Evolutionary conservation across 2,888 invertebrate species (phyloP), one percentile per base, ranked within the genome.

Genomic region (Dexiosoma caninum): DNA sequence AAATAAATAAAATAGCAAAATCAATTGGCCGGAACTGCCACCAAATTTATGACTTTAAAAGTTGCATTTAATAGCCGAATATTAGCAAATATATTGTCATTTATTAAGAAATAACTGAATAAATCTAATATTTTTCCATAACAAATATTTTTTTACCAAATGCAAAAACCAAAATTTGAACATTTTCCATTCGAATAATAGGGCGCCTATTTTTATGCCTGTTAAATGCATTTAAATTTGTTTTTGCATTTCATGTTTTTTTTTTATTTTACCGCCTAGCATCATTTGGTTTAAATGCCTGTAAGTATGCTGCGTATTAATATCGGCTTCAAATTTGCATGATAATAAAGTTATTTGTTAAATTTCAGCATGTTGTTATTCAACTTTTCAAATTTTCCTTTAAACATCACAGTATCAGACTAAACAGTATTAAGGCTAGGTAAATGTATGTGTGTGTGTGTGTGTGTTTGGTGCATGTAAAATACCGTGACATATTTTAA

Each of bases 401-500:
- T 4, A 19, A 5, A n/a, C 19, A 62, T 3, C n/a, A n/a, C n/a
- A n/a, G n/a, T n/a, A n/a, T n/a, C n/a, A n/a, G n/a, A n/a, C n/a
- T n/a, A 44, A 6, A 27, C n/a, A 35, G n/a, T 6, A 19, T 12
- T 12, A 9, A 10, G 12, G 49, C 7, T 51, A 0, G 7, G 4
- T n/a, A 27, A 27, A 2, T 46, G 37, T 44, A n/a, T 49, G 6
- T 27, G 6, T 27, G 37, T 57, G 16, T 49, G n/a, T n/a, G n/a
- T n/a, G n/a, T n/a, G n/a, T n/a, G n/a, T n/a, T n/a, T 23, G 46
- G 23, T 37, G 1, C 12, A 40, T 19, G 14, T 21, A 37, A 59
- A 70, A 70, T 70, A 37, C 0, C n/a, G 23, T 49, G 40, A 60
- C 71, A 71, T 60, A 71, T 21, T 37, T 71, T 49, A 49, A 51